Conservation (phyloP, 2,797 vertebrate species). For the Smutsia temminckii region DNA sequence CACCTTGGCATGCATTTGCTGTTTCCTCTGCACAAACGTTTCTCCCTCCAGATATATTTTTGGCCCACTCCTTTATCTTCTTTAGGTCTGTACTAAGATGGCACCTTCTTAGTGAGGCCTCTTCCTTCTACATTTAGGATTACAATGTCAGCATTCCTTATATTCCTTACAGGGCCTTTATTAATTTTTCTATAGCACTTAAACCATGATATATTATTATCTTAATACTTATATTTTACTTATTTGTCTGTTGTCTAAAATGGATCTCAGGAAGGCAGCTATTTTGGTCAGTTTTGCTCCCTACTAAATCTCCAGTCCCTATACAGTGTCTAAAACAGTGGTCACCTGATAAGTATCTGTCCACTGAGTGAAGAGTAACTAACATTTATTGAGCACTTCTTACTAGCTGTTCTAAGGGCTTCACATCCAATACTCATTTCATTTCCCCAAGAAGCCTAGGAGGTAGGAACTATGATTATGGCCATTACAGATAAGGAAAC, state of each 20-base stretch:
- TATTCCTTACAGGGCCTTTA: neutral
- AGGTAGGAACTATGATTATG: neutral
- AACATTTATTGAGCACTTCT: neutral
- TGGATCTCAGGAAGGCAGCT: neutral
- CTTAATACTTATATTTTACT: constrained; percentile 7
- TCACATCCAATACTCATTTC: neutral
- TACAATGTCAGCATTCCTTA: neutral
- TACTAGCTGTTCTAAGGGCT: neutral
- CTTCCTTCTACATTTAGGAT: neutral
- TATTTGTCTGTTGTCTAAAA: neutral
- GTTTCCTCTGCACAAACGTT: neutral
- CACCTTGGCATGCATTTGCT: neutral
- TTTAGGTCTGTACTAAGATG: neutral
- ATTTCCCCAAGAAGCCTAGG: neutral
- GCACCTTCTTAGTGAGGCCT: neutral
- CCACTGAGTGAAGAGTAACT: neutral
- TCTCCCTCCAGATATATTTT: neutral
- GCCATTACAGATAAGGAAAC: neutral
- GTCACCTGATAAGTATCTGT: neutral
- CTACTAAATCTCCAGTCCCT: neutral
- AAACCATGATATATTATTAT: neutral
- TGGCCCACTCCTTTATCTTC: neutral
- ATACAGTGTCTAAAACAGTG: neutral
- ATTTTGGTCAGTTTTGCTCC: neutral
- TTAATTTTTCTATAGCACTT: neutral